Percentiles rank a stretch among this genome's conserved stretches.
These are phyloP conservation scores for Diachasmimorpha longicaudata DNA, from an alignment of 1,140 invertebrate species.

Conservation along the genomic window DNA sequence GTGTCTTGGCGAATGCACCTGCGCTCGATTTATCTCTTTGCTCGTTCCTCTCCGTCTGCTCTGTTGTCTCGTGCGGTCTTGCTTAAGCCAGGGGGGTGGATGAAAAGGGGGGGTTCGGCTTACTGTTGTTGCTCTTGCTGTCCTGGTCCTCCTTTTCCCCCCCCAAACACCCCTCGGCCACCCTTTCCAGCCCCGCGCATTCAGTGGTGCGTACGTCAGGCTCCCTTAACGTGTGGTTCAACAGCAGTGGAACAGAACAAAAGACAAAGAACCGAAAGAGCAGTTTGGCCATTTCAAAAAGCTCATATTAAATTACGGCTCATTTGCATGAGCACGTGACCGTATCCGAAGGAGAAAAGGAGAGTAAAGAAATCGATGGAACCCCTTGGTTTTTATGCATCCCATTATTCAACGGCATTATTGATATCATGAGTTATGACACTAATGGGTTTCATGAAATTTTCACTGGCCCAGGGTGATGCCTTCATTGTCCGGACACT, in stretches of 20 bases:
- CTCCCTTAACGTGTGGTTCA: background rate
- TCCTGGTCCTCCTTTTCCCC: background rate
- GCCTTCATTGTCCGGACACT: too few species aligned
- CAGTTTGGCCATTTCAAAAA: slow-evolving; percentile 22
- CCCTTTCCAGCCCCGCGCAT: background rate
- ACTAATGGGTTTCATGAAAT: too few species aligned
- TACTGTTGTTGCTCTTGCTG: background rate
- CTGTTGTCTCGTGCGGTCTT: background rate
- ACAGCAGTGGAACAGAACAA: background rate
- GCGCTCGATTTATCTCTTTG: slow-evolving; percentile 29
- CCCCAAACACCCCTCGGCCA: too few species aligned
- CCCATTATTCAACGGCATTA: slow-evolving; percentile 4
- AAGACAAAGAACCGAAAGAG: background rate
- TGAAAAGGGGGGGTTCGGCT: background rate
- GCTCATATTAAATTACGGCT: slow-evolving; percentile 29
- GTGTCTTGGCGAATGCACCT: slow-evolving; percentile 24
- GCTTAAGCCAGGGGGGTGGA: background rate
- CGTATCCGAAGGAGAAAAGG: slow-evolving; percentile 7
- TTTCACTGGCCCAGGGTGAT: too few species aligned
- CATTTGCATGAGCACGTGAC: slow-evolving; percentile 29
- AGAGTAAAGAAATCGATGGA: background rate
- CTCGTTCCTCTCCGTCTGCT: background rate
- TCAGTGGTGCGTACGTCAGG: background rate
- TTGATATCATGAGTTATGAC: slow-evolving; percentile 9
- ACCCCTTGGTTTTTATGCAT: slow-evolving; percentile 1